Base-by-base conservation (phyloP, 2,797 vertebrate genomes). In the Enteromius treurensis region DNA sequence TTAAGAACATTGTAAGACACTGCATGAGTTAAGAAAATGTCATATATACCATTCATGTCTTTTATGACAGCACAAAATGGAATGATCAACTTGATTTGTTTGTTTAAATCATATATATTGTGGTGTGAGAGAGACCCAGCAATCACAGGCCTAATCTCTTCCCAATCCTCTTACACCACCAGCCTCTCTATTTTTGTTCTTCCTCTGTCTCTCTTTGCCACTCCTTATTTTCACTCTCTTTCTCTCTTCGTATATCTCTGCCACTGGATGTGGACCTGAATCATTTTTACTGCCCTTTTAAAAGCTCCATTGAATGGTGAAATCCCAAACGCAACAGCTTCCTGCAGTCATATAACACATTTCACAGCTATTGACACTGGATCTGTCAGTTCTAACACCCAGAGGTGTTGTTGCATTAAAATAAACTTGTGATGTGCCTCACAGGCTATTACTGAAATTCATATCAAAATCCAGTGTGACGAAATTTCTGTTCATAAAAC, bases 151-250 rank as follows among this genome's bases (percentile, higher is more conserved):
- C 87, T 95, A 95, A 95, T 95, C 94, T 94, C 89, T 84, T 90
- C 87, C 84, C 88, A 95, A 95, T 95, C 95, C 94, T 95, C 94
- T 95, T 94, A 94, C 77, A 79, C 70, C 85, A 81, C 73, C 64
- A 47, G 79, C 80, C 84, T 81, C 49, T 78, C 92, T 93, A 92
- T 92, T 93, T 91, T 91, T 93, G 90, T 93, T 89, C 89, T 84
- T 40, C 70, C 47, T 51, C 76, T 62, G 60, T 85, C 19, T 83
- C 78, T 58, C 68, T 74, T 62, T 82, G 55, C 71, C 8, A 76
- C 42, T 70, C 37, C 32, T 78, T 62, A 49, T 55, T 6, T 45
- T 58, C 29, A 10, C 26, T 15, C 7, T 15, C 11, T 70, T 37
- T 40, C 29, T 42, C 64, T 62, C 37, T 26, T 19, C 65, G 32